These are phyloP conservation scores for Hipposideros armiger DNA, from an alignment of 2,113 vertebrate species.

Conservation along the genomic window DNA sequence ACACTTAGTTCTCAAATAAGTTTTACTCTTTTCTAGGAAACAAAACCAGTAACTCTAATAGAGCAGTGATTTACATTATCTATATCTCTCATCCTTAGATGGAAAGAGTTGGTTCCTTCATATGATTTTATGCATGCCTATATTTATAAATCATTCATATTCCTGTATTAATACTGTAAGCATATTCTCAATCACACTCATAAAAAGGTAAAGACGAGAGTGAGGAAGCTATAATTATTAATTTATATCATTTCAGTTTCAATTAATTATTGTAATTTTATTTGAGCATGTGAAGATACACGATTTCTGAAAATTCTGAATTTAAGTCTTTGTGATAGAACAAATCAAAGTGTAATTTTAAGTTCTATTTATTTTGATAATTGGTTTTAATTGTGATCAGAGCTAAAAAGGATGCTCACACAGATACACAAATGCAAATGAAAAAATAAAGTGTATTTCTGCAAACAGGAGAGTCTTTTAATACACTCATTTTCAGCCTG, in stretches of 20 bases:
- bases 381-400: background rate
- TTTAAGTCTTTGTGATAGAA: background rate
- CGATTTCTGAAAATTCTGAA: background rate
- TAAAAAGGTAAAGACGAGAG: background rate
- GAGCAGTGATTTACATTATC: background rate
- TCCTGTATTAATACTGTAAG: background rate
- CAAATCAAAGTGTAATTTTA: background rate
- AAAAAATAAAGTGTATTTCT: background rate
- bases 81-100: background rate
- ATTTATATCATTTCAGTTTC: constrained; percentile 1
- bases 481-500: background rate
- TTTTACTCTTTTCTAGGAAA: background rate
- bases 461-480: background rate
- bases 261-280: background rate
- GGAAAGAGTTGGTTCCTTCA: background rate
- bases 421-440: background rate
- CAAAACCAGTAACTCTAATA: background rate
- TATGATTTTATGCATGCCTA: background rate
- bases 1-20: background rate
- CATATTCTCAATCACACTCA: background rate
- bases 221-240: background rate
- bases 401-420: background rate
- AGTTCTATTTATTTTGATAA: background rate
- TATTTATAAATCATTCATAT: background rate
- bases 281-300: background rate